phyloP scores from a whole-genome alignment of 1,140 invertebrate genomes.

The Calephelis virginiensis region DNA sequence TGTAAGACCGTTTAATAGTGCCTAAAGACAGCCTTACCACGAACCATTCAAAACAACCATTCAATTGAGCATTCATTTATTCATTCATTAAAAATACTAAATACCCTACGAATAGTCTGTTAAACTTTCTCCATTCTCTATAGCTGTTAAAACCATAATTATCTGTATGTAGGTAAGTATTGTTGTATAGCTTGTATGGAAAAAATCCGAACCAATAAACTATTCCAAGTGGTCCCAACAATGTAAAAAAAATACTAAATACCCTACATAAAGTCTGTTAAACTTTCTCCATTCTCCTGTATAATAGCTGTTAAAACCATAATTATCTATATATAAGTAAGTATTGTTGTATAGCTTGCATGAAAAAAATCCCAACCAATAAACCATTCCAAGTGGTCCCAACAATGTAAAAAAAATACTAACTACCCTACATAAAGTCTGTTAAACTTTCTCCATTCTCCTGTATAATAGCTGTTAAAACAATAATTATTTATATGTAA shows the following conservation, averaged over 20 bases:
- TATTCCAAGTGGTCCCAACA: neutral
- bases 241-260: neutral
- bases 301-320: constrained; percentile 12
- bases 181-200: neutral
- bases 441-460: constrained; percentile 4
- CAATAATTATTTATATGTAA: constrained; percentile 12
- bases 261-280: neutral
- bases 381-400: neutral
- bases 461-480: constrained; percentile 12
- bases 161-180: constrained; percentile 2
- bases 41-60: no score
- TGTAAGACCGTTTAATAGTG: no score
- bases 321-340: constrained; percentile 8
- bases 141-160: constrained; percentile 11
- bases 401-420: neutral
- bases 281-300: constrained; percentile 8
- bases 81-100: neutral
- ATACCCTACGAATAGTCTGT: neutral
- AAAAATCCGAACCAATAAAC: no score
- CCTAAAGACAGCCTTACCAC: no score
- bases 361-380: no score
- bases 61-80: no score
- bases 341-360: neutral
- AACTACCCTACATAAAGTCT: neutral
- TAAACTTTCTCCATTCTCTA: neutral